These are phyloP conservation scores for Sebastes schlegelii DNA, from an alignment of 2,113 vertebrate genomes.

Conservation along the genomic window DNA sequence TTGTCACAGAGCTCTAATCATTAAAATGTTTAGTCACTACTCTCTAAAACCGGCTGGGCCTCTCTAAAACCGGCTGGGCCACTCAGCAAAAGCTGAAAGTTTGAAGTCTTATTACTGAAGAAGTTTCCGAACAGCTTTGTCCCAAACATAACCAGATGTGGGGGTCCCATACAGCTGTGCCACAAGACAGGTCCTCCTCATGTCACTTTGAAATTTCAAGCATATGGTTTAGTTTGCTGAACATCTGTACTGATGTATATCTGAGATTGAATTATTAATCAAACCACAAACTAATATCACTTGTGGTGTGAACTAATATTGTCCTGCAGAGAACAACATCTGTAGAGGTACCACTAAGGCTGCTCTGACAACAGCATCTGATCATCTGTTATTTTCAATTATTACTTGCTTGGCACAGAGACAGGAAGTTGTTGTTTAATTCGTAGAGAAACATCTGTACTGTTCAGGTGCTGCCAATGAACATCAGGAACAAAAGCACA, in stretches of 20 bases:
- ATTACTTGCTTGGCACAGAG: conserved; percentile 64
- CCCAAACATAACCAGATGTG: conserved; percentile 63
- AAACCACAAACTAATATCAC: conserved; percentile 63
- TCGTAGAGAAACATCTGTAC: conserved; percentile 73
- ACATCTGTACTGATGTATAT: conserved; percentile 73
- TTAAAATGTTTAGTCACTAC: background rate
- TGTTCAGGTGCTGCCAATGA: conserved; percentile 57
- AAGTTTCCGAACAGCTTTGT: conserved; percentile 71
- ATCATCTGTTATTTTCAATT: conserved; percentile 74
- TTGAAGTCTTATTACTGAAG: conserved; percentile 36
- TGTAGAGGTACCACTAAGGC: conserved; percentile 57
- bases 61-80: background rate
- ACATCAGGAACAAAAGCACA: conserved; percentile 57
- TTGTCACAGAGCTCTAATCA: background rate
- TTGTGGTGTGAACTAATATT: conserved; percentile 66
- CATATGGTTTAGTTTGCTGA: conserved; percentile 76
- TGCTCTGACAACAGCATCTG: conserved; percentile 54
- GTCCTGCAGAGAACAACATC: conserved; percentile 75
- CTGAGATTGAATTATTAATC: conserved; percentile 82
- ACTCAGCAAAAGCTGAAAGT: conserved; percentile 17
- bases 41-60: background rate
- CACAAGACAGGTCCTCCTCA: conserved; percentile 35
- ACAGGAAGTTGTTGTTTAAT: conserved; percentile 63
- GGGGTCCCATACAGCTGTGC: conserved; percentile 59
- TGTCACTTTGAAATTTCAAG: conserved; percentile 60